These are phyloP conservation scores for Pelobates fuscus DNA, from an alignment of 2,113 vertebrate genomes.

Conservation along the genomic window DNA sequence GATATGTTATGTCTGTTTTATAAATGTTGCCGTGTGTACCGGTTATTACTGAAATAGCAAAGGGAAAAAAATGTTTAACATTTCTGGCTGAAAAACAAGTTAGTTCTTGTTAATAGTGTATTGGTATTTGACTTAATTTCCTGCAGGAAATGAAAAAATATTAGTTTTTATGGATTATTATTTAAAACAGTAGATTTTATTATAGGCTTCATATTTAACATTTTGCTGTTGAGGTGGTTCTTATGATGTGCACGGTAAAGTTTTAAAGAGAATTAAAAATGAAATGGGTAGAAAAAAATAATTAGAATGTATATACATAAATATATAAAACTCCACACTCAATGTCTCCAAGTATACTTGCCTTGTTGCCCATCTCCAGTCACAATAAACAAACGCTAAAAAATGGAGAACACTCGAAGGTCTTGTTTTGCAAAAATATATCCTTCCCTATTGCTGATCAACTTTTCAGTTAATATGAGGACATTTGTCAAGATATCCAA, in stretches of 20 bases:
- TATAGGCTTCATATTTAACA: conserved; percentile 27
- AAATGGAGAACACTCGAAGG: too few relatives aligned
- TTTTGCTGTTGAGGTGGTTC: conserved; percentile 19
- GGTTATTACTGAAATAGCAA: conserved; percentile 5
- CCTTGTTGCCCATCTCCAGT: too few relatives aligned
- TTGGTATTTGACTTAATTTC: conserved; percentile 49
- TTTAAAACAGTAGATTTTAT: conserved; percentile 48
- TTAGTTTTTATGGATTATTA: conserved; percentile 50
- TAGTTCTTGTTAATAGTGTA: conserved; percentile 48
- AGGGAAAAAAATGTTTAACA: conserved; percentile 38
- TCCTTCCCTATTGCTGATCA: too few relatives aligned
- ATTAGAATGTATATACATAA: not conserved
- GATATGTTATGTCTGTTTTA: conserved; percentile 19
- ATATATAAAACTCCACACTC: too few relatives aligned
- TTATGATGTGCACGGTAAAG: not conserved
- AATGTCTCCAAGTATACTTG: too few relatives aligned
- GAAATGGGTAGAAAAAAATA: not conserved
- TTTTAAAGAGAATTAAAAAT: conserved; percentile 1
- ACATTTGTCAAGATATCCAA: too few relatives aligned
- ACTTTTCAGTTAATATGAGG: too few relatives aligned
- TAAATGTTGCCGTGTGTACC: conserved; percentile 1
- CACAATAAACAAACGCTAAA: too few relatives aligned
- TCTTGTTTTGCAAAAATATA: too few relatives aligned
- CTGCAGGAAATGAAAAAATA: conserved; percentile 52
- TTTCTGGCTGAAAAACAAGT: conserved; percentile 49